Evolutionary conservation across 2,888 invertebrate genomes (phyloP).

Genomic region (Meta bourneti): DNA sequence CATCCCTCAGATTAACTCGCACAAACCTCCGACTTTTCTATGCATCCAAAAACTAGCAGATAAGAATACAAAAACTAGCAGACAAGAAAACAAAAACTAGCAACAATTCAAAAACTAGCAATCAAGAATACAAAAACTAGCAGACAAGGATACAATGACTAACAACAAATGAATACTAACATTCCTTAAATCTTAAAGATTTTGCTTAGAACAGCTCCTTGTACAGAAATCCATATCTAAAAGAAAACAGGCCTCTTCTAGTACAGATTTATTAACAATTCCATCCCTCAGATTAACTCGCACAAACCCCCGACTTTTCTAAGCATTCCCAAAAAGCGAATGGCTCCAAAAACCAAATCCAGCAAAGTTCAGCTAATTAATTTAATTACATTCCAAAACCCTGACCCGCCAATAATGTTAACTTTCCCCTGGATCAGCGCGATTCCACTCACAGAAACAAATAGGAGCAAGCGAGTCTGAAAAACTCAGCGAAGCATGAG

Average conservation of each 20-base stretch:
- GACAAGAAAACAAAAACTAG: too few species aligned
- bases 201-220: neutral
- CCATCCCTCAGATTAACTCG: neutral
- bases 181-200: neutral
- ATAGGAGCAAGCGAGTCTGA: slow-evolving; percentile 21
- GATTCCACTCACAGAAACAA: slow-evolving; percentile 29
- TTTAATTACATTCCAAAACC: slow-evolving; percentile 20
- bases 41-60: too few species aligned
- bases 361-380: slow-evolving; percentile 26
- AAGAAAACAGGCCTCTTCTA: neutral
- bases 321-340: neutral
- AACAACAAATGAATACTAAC: too few species aligned
- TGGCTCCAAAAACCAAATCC: slow-evolving; percentile 4
- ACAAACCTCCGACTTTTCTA: too few species aligned
- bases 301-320: neutral
- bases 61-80: too few species aligned
- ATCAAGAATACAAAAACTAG: too few species aligned
- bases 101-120: too few species aligned
- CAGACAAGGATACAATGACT: too few species aligned
- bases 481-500: slow-evolving; percentile 46
- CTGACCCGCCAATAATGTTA: neutral
- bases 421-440: slow-evolving; percentile 10
- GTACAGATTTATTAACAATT: neutral
- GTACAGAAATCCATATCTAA: neutral
- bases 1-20: too few species aligned